Conservation (phyloP, 2,113 vertebrate species). For the Lycaon pictus region DNA sequence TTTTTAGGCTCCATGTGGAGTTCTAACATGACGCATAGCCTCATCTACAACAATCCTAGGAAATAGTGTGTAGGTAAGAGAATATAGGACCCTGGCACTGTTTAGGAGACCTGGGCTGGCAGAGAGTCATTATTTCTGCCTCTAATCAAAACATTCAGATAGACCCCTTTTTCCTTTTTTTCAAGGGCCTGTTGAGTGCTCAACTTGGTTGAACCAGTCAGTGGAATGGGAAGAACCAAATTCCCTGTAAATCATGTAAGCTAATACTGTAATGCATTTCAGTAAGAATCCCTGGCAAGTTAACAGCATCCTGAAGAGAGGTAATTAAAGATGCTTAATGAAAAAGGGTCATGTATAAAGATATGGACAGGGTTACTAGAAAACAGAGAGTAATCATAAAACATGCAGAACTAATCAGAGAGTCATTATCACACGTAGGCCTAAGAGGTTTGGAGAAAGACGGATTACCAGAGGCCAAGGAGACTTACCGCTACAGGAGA, state of each 20-base stretch:
- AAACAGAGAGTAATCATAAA: background rate
- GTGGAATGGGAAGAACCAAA: background rate
- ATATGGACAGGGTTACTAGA: background rate
- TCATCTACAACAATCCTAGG: background rate
- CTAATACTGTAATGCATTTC: background rate
- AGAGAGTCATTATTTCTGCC: background rate
- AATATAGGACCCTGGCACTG: background rate
- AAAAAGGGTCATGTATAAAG: conserved; percentile 1
- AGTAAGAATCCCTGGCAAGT: background rate
- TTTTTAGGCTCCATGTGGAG: background rate
- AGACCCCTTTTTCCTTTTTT: background rate
- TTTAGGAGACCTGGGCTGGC: background rate
- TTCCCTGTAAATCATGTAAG: background rate
- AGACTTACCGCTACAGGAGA: background rate
- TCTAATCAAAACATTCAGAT: background rate
- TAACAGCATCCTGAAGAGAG: background rate
- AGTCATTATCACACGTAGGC: background rate
- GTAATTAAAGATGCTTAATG: background rate
- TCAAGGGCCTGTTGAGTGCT: background rate
- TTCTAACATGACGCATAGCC: background rate
- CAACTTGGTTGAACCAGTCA: background rate
- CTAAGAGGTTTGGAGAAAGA: background rate
- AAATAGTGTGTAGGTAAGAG: background rate
- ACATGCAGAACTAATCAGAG: background rate
- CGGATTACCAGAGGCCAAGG: background rate